Evolutionary conservation across 2,113 vertebrate species (phyloP).

Genomic region (Sceloporus undulatus): DNA sequence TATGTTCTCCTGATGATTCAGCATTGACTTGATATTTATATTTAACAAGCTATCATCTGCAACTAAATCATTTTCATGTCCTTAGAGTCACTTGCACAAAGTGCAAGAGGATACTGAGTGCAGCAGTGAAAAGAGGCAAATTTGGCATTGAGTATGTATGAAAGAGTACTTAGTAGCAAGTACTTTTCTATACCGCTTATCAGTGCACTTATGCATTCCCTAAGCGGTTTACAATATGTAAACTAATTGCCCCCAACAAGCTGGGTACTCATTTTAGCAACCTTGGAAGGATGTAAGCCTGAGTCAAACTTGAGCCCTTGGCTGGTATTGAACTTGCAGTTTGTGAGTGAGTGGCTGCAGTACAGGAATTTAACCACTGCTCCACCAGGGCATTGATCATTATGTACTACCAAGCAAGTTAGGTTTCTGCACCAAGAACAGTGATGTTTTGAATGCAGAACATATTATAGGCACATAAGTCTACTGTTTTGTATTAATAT

Average conservation of each 20-base stretch:
- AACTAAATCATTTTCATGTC: background rate
- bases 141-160: background rate
- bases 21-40: background rate
- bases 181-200: no score
- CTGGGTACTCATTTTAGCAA: no score
- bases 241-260: no score
- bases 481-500: background rate
- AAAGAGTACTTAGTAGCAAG: background rate
- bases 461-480: background rate
- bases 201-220: no score
- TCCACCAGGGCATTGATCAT: background rate
- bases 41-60: background rate
- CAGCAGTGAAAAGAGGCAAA: background rate
- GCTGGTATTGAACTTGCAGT: no score
- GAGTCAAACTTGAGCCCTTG: no score
- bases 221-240: no score
- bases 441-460: background rate
- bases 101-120: background rate
- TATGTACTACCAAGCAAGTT: background rate
- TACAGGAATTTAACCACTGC: no score
- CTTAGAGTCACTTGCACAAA: background rate
- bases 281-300: no score
- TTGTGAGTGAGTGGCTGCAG: no score
- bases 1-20: background rate
- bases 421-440: background rate